Conservation (phyloP, 2,797 vertebrate genomes). For the Glyptemys insculpta region DNA sequence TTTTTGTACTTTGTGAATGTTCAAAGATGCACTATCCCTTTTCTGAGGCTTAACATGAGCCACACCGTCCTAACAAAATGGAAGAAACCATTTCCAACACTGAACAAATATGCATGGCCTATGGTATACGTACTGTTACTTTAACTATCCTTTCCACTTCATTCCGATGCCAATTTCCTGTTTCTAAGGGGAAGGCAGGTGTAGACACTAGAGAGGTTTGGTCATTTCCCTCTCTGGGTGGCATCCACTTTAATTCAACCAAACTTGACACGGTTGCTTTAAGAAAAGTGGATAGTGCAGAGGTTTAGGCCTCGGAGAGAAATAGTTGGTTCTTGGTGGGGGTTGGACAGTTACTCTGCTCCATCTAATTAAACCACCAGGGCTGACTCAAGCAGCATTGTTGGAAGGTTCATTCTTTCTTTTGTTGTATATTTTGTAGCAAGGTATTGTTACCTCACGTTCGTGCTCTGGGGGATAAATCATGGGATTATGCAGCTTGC, state of each 20-base stretch:
- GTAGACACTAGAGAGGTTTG: neutral
- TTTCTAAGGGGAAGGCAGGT: neutral
- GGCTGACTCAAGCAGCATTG: neutral
- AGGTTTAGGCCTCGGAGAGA: constrained; percentile 41
- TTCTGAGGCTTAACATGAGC: constrained; percentile 69
- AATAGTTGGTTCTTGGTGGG: constrained; percentile 65
- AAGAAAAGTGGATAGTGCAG: constrained; percentile 25
- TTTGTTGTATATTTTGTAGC: constrained; percentile 62
- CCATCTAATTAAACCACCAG: neutral
- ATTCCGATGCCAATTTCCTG: neutral
- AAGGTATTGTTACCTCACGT: constrained; percentile 69
- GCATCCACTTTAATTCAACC: constrained; percentile 9
- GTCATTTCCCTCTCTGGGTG: neutral
- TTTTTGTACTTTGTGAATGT: constrained; percentile 70
- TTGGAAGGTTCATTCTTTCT: neutral
- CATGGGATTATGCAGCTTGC: constrained; percentile 10
- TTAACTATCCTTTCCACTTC: constrained; percentile 45
- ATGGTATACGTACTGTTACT: constrained; percentile 77
- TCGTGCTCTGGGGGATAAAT: constrained; percentile 32
- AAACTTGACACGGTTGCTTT: neutral
- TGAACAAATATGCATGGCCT: constrained; percentile 81
- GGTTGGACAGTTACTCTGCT: constrained; percentile 26
- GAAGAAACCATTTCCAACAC: constrained; percentile 58
- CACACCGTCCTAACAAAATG: constrained; percentile 48
- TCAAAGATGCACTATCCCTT: constrained; percentile 85